A percentile compares a stretch with the other conserved stretches of the same genome.
phyloP scores from a whole-genome alignment of 2,797 vertebrate genomes.

The Danio kyathit region DNA sequence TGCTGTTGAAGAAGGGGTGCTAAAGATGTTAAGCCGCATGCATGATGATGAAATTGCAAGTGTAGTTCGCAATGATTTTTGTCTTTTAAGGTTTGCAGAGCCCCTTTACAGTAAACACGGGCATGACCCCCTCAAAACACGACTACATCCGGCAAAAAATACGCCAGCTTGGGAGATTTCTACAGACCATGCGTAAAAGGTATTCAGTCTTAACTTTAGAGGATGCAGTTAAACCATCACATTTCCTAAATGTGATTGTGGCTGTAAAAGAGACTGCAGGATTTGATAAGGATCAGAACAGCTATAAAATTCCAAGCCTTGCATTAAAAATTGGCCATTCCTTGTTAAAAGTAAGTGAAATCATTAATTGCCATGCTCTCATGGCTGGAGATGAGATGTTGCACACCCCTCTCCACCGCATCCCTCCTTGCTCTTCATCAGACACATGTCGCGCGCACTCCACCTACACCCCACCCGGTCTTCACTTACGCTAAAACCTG shows the following conservation, averaged over 20 bases:
- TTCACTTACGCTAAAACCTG: too few relatives aligned
- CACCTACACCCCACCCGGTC: too few relatives aligned
- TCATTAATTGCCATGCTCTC: too few relatives aligned
- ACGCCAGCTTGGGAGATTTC: slow-evolving; percentile 45
- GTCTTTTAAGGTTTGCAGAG: slow-evolving; percentile 31
- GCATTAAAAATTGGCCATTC: too few relatives aligned
- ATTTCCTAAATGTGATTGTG: slow-evolving; percentile 7
- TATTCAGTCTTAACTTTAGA: neutral
- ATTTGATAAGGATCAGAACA: too few relatives aligned
- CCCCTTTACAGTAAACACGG: slow-evolving; percentile 57
- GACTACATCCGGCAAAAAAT: slow-evolving; percentile 58
- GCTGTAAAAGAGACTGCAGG: neutral
- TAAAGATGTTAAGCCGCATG: neutral
- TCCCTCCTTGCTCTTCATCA: too few relatives aligned
- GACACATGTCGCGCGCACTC: too few relatives aligned
- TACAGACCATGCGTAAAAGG: slow-evolving; percentile 26
- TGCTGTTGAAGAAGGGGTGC: neutral
- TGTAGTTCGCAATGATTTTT: slow-evolving; percentile 16
- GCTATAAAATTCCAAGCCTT: too few relatives aligned
- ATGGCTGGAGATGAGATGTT: too few relatives aligned
- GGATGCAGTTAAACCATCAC: neutral
- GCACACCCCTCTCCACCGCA: too few relatives aligned
- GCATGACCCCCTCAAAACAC: slow-evolving; percentile 54
- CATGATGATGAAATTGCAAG: neutral
- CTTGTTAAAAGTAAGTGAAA: too few relatives aligned